Percentiles rank a stretch among this genome's conserved stretches.
Conservation (phyloP, 2,113 vertebrate genomes). For the Peucedramus taeniatus region DNA sequence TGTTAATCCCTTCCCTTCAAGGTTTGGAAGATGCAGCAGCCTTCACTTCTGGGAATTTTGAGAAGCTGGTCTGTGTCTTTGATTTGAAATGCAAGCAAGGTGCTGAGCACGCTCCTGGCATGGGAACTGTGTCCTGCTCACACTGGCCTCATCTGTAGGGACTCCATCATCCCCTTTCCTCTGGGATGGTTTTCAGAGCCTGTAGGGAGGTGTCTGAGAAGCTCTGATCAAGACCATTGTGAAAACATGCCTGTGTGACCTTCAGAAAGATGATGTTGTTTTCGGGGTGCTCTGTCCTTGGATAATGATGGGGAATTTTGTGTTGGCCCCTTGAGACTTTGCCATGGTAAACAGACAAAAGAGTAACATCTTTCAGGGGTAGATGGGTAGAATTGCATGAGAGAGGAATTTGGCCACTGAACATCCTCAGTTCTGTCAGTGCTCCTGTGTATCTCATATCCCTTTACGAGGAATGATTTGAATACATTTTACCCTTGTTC, state of each 20-base stretch:
- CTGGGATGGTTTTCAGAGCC: not conserved
- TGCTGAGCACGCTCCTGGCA: not conserved
- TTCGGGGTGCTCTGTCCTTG: not conserved
- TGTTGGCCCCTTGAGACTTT: not conserved
- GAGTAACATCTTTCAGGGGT: not conserved
- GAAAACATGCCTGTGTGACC: not conserved
- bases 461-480: not conserved
- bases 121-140: not conserved
- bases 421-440: not conserved
- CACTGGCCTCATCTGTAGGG: not conserved
- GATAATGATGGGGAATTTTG: not conserved
- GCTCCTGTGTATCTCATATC: rapidly evolving
- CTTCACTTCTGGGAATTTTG: not conserved
- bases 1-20: not conserved
- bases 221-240: not conserved
- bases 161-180: not conserved
- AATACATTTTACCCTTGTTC: not conserved
- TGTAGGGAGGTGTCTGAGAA: not conserved
- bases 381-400: not conserved
- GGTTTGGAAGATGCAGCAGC: not conserved
- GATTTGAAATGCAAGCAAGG: not conserved
- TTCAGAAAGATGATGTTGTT: not conserved
- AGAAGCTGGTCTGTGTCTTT: not conserved
- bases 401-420: not conserved
- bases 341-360: not conserved